Evolutionary conservation across 2,797 vertebrate species (phyloP).

Genomic region (Tokudaia muenninki): DNA sequence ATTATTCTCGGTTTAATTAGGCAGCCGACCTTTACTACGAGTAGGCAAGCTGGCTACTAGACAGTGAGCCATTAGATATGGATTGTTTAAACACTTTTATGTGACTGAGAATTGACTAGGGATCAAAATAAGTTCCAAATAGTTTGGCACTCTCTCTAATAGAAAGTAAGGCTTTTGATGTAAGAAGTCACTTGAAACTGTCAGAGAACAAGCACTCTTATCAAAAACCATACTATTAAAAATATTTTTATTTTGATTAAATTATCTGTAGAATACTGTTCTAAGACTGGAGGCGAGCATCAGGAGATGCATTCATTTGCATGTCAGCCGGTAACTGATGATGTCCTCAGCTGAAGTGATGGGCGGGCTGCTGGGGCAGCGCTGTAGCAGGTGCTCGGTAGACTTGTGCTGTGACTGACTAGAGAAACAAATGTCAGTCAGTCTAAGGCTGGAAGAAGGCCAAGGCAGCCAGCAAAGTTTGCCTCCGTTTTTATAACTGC

Average conservation of each 20-base stretch:
- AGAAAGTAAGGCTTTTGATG: constrained; percentile 17
- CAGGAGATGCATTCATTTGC: constrained; percentile 68
- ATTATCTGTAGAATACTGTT: constrained; percentile 49
- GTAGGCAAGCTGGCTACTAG: neutral
- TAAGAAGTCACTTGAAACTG: constrained; percentile 45
- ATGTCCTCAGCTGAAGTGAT: constrained; percentile 30
- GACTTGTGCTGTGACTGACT: constrained; percentile 49
- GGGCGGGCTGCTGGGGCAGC: neutral
- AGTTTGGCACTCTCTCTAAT: neutral
- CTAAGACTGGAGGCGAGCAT: constrained; percentile 60
- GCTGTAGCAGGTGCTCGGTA: neutral
- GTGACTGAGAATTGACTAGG: constrained; percentile 28
- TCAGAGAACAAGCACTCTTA: constrained; percentile 43
- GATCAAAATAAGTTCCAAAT: constrained; percentile 43
- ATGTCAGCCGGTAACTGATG: constrained; percentile 7
- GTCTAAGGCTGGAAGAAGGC: constrained; percentile 45
- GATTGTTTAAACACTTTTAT: constrained; percentile 50
- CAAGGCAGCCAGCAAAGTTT: constrained; percentile 47
- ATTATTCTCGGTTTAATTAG: neutral
- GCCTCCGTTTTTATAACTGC: neutral
- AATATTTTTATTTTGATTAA: constrained; percentile 30
- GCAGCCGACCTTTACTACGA: constrained; percentile 37
- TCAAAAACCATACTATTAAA: constrained; percentile 32
- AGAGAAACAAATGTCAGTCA: constrained; percentile 55
- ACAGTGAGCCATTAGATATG: constrained; percentile 12